Conservation (phyloP, 1,140 invertebrate species). For the Drosophila malerkotliana region DNA sequence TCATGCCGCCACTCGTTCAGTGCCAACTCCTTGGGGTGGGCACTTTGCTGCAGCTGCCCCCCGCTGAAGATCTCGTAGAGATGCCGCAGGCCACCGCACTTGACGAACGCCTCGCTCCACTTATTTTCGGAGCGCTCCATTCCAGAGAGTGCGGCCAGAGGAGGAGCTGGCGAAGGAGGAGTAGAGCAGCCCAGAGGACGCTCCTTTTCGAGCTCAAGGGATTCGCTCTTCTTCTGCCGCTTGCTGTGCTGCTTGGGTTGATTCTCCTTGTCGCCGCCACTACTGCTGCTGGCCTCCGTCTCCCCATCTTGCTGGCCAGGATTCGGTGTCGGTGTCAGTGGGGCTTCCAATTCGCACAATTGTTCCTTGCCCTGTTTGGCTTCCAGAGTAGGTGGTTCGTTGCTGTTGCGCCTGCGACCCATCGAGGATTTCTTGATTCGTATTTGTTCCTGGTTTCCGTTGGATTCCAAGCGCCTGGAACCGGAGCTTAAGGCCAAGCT, state of each 20-base stretch:
- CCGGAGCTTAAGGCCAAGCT: slow-evolving; percentile 80
- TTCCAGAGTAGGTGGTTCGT: slow-evolving; percentile 50
- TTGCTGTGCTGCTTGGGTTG: slow-evolving; percentile 73
- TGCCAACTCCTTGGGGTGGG: slow-evolving; percentile 85
- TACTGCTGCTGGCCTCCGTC: slow-evolving; percentile 54
- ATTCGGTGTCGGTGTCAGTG: slow-evolving; percentile 36
- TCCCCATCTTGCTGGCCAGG: slow-evolving; percentile 51
- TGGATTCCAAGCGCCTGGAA: slow-evolving; percentile 46
- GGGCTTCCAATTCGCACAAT: slow-evolving; percentile 42
- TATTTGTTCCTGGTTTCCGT: slow-evolving; percentile 66
- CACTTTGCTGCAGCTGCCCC: slow-evolving; percentile 87
- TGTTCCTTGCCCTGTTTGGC: slow-evolving; percentile 50
- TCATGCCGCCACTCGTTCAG: slow-evolving; percentile 97
- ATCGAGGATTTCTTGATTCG: slow-evolving; percentile 49
- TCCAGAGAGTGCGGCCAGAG: slow-evolving; percentile 24
- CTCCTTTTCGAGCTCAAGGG: slow-evolving; percentile 57
- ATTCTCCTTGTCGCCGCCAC: slow-evolving; percentile 69
- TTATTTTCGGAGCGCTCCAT: slow-evolving; percentile 53
- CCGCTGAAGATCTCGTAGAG: slow-evolving; percentile 97
- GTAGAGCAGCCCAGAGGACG: slow-evolving; percentile 53
- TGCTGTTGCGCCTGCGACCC: slow-evolving; percentile 62
- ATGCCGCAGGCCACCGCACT: slow-evolving; percentile 93
- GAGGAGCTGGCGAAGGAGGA: slow-evolving; percentile 46
- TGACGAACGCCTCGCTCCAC: slow-evolving; percentile 93
- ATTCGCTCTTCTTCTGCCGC: slow-evolving; percentile 67